Evolutionary conservation across 2,797 vertebrate species (phyloP), one percentile per base, ranked within the genome.

Genomic region (Notoglanidium macrostoma): DNA sequence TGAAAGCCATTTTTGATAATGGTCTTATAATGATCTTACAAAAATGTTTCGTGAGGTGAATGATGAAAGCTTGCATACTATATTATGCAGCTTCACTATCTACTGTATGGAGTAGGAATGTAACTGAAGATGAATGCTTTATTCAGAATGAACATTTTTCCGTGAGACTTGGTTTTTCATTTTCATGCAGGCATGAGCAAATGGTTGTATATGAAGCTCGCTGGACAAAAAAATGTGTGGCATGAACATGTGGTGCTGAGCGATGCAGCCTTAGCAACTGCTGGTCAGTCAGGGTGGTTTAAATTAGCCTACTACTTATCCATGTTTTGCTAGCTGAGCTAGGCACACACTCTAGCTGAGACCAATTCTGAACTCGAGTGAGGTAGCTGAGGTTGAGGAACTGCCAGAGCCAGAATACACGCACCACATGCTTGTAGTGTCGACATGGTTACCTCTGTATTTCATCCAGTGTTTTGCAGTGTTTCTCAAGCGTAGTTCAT

Each of bases 401-500:
- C 77, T 59, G 55, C 59, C 55, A 40, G 19, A 59, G 19, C 21
- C 78, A 61, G 55, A 44, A 40, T 59, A 26, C 54, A 23, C 51
- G 57, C 46, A 77, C n/a, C n/a, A 40, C 40, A 21, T 77, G 19
- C 11, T 46, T 23, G 21, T 21, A 46, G 32, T 44, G 40, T 8
- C 17, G 46, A 15, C 49, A 19, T 55, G 29, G 54, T 19, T 35
- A 57, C 76, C 76, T 32, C 51, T 29, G 32, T 32, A 19, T 63
- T 63, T 32, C n/a, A 7, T 44, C 23, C 59, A 63, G 23, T 46
- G 29, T 65, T 81, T n/a, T 17, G 6, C 26, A 46, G 26, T 17
- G 35, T 81, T 81, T 65, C 7, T 46, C 19, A 26, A 80, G 55
- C 77, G 44, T 80, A 26, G 32, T 35, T 79, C 54, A 79, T 76